Evolutionary conservation across 1,140 invertebrate genomes (phyloP).

Genomic region (Leptinotarsa texana): DNA sequence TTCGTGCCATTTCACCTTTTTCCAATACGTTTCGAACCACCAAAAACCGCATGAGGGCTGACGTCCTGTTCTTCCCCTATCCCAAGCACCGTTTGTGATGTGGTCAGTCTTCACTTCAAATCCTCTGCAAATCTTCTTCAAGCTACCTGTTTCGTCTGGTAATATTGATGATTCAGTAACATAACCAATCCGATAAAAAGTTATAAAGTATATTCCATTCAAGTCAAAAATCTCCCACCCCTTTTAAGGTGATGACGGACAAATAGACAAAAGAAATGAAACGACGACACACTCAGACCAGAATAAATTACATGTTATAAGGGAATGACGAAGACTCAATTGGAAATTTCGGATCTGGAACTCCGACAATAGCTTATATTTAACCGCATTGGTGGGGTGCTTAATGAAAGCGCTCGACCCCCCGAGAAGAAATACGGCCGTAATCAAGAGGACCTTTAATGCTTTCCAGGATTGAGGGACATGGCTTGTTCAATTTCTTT

Average conservation of each 20-base stretch:
- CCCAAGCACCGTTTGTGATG: too few species aligned
- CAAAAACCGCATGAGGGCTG: too few species aligned
- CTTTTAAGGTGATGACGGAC: not conserved
- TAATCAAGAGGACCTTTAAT: constrained; percentile 53
- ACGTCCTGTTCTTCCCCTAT: too few species aligned
- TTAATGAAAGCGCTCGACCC: constrained; percentile 49
- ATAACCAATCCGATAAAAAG: too few species aligned
- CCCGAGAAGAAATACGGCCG: constrained; percentile 51
- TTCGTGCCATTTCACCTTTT: too few species aligned
- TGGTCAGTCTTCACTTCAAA: too few species aligned
- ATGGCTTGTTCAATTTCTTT: constrained; percentile 50
- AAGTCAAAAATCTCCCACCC: not conserved
- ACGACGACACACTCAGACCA: constrained; percentile 18
- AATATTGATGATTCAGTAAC: too few species aligned
- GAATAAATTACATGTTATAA: constrained; percentile 48
- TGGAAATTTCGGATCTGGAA: constrained; percentile 41
- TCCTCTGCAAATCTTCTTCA: too few species aligned
- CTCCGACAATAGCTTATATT: constrained; percentile 46
- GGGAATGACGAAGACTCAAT: constrained; percentile 46
- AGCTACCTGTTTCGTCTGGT: too few species aligned
- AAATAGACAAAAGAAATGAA: constrained; percentile 12
- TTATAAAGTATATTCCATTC: too few species aligned
- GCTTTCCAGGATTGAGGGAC: constrained; percentile 51
- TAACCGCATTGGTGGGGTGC: constrained; percentile 44
- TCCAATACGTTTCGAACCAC: too few species aligned